A percentile compares a stretch with the other conserved stretches of the same genome.
phyloP scores from a whole-genome alignment of 2,113 vertebrate species.

The Crotalus helleri region DNA sequence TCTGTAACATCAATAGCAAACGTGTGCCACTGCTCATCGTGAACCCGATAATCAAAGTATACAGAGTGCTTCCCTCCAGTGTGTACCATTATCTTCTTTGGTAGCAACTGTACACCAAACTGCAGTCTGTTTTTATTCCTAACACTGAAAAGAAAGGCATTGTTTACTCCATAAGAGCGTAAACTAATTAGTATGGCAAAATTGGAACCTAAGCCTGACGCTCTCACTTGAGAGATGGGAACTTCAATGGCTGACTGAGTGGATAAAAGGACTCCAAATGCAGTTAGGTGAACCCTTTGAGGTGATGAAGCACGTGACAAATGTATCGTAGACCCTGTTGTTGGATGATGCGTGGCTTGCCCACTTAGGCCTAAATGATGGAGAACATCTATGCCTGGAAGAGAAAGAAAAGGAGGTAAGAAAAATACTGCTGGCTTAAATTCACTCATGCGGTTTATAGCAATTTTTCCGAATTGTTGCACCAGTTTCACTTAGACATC shows the following conservation, averaged over 20 bases:
- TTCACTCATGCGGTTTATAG: background rate
- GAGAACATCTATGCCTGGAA: conserved; percentile 90
- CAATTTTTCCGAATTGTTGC: background rate
- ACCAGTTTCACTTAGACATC: background rate
- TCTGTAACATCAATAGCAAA: conserved; percentile 79
- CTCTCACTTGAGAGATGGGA: conserved; percentile 71
- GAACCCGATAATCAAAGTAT: conserved; percentile 82
- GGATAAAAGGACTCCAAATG: conserved; percentile 78
- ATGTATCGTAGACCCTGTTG: conserved; percentile 60
- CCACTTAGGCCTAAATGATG: conserved; percentile 80
- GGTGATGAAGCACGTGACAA: conserved; percentile 63
- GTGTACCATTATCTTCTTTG: conserved; percentile 81
- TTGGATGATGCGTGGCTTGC: conserved; percentile 64
- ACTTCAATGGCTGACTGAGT: conserved; percentile 75
- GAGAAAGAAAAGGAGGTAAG: conserved; percentile 48
- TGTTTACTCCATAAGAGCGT: conserved; percentile 82
- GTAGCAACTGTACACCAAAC: conserved; percentile 89
- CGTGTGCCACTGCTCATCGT: conserved; percentile 82
- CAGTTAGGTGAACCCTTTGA: conserved; percentile 67
- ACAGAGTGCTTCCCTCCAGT: conserved; percentile 79
- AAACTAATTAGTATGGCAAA: conserved; percentile 86
- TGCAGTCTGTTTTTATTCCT: conserved; percentile 80
- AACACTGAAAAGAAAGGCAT: conserved; percentile 93
- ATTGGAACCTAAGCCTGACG: conserved; percentile 70
- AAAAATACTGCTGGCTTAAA: background rate